phyloP scores from a whole-genome alignment of 2,113 vertebrate genomes.

The Centrocercus urophasianus region DNA sequence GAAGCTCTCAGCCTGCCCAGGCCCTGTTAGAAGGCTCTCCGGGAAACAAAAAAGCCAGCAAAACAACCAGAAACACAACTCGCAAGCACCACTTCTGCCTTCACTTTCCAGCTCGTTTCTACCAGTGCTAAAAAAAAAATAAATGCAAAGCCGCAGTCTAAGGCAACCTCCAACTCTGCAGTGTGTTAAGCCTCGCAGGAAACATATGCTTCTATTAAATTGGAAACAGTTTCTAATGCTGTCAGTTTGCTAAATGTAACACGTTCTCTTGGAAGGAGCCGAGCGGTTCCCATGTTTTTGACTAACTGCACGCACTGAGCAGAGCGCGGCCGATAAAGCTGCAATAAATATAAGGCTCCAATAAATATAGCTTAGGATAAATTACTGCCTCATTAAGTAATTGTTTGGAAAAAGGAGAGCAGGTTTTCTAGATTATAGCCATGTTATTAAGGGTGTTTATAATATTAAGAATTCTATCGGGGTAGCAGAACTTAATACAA shows the following conservation, averaged over 20 bases:
- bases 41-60: not conserved
- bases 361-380: slow-evolving; percentile 70
- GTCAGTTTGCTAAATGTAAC: slow-evolving; percentile 49
- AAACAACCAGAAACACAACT: not conserved
- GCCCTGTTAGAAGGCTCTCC: not conserved
- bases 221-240: slow-evolving; percentile 59
- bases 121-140: not conserved
- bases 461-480: slow-evolving; percentile 49
- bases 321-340: slow-evolving; percentile 40
- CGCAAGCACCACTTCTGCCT: not conserved
- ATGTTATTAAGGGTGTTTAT: slow-evolving; percentile 58
- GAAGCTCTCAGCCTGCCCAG: not conserved
- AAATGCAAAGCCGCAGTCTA: slow-evolving; percentile 9
- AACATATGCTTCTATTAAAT: slow-evolving; percentile 56
- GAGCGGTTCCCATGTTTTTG: slow-evolving; percentile 39
- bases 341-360: slow-evolving; percentile 32
- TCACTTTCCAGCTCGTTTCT: not conserved
- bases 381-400: slow-evolving; percentile 72
- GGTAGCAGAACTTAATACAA: slow-evolving; percentile 22
- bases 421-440: slow-evolving; percentile 45
- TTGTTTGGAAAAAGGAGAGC: slow-evolving; percentile 66
- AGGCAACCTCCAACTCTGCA: slow-evolving; percentile 23
- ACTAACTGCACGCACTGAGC: slow-evolving; percentile 43
- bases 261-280: slow-evolving; percentile 34
- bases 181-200: slow-evolving; percentile 51